phyloP scores from a whole-genome alignment of 1,140 invertebrate genomes.

The Planococcus citri region DNA sequence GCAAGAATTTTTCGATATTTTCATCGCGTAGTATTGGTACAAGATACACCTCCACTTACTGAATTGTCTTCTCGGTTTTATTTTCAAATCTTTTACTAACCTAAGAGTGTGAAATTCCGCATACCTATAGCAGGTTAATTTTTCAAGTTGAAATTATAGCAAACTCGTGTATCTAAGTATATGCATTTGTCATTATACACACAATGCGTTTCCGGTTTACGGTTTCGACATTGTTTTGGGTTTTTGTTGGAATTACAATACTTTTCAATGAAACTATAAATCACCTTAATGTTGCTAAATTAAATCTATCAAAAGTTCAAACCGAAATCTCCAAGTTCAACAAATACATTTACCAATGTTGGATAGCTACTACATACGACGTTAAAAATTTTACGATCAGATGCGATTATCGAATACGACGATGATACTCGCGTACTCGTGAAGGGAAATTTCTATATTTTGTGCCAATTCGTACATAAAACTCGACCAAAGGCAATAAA shows the following conservation, averaged over 20 bases:
- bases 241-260: neutral
- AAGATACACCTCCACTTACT: too few relatives aligned
- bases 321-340: neutral
- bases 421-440: neutral
- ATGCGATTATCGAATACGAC: neutral
- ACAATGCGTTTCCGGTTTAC: constrained; percentile 1
- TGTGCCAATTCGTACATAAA: too few relatives aligned
- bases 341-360: too few relatives aligned
- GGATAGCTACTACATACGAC: too few relatives aligned
- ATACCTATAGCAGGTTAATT: neutral
- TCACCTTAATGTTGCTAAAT: neutral
- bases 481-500: neutral
- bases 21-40: too few relatives aligned
- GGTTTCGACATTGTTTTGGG: neutral
- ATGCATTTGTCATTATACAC: neutral
- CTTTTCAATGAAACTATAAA: neutral
- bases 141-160: neutral
- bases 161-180: too few relatives aligned
- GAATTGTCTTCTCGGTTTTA: too few relatives aligned
- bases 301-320: neutral
- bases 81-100: too few relatives aligned
- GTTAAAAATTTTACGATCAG: neutral
- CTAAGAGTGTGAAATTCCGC: too few relatives aligned
- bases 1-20: too few relatives aligned
- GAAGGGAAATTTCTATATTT: too few relatives aligned